Conservation (phyloP, 1,140 invertebrate species). For the Cepaea nemoralis region DNA sequence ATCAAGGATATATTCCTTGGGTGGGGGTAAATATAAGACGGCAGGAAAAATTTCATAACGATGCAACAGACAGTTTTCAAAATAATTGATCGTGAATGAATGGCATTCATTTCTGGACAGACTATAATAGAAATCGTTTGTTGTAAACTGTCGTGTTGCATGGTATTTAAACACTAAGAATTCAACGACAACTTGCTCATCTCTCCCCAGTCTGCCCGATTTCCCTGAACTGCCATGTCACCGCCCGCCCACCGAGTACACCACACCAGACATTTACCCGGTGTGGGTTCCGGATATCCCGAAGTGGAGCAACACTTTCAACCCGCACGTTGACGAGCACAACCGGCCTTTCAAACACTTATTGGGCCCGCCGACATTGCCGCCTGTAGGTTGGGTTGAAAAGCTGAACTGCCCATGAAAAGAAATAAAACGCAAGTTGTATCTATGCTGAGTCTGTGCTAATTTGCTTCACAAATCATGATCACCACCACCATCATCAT, state of each 20-base stretch:
- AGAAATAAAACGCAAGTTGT: neutral
- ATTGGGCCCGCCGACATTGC: neutral
- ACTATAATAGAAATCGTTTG: too few relatives aligned
- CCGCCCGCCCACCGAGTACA: neutral
- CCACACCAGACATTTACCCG: neutral
- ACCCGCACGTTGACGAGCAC: neutral
- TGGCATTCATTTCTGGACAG: too few relatives aligned
- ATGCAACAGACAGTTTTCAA: too few relatives aligned
- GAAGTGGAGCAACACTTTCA: neutral
- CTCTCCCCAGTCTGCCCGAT: neutral
- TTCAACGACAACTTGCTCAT: neutral
- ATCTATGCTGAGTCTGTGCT: too few relatives aligned
- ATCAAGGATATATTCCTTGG: too few relatives aligned
- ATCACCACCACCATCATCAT: too few relatives aligned
- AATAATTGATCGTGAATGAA: too few relatives aligned
- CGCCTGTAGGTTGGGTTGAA: neutral
- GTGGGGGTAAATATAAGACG: too few relatives aligned
- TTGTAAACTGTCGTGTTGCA: too few relatives aligned
- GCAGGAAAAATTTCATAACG: too few relatives aligned
- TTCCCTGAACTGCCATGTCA: neutral
- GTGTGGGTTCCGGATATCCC: neutral
- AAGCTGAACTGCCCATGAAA: neutral
- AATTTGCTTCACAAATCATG: too few relatives aligned
- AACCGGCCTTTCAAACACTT: neutral
- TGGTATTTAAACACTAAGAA: too few relatives aligned